These are phyloP conservation scores for Myotis planiceps DNA, from an alignment of 2,797 vertebrate species.

Conservation along the genomic window DNA sequence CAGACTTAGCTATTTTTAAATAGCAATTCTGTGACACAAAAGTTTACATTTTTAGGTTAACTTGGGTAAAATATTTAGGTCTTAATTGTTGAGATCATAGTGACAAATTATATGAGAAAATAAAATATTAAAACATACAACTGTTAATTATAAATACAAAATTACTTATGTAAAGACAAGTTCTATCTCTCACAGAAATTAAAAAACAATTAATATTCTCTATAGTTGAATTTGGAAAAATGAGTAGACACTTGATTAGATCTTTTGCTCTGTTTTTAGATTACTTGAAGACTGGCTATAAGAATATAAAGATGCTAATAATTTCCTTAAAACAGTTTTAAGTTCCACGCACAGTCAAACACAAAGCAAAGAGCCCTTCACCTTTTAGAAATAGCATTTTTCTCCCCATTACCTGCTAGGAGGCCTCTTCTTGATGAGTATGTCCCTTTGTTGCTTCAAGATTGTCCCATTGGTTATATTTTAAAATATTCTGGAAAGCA, in stretches of 20 bases:
- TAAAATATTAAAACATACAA: not conserved
- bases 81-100: not conserved
- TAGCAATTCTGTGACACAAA: not conserved
- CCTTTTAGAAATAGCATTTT: not conserved
- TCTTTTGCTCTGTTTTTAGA: not conserved
- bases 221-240: not conserved
- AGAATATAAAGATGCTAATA: not conserved
- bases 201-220: not conserved
- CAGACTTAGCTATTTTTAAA: not conserved
- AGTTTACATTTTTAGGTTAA: not conserved
- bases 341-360: not conserved
- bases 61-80: not conserved
- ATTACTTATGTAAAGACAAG: not conserved
- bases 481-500: slow-evolving; percentile 19
- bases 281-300: not conserved
- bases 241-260: not conserved
- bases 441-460: not conserved
- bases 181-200: not conserved
- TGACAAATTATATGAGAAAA: not conserved
- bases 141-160: not conserved
- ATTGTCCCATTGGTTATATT: not conserved
- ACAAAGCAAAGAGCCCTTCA: not conserved
- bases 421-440: not conserved
- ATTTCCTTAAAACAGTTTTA: not conserved
- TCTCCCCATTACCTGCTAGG: not conserved